Base-by-base conservation (phyloP, 2,113 vertebrate species). In the Romanogobio albipinnatus region DNA sequence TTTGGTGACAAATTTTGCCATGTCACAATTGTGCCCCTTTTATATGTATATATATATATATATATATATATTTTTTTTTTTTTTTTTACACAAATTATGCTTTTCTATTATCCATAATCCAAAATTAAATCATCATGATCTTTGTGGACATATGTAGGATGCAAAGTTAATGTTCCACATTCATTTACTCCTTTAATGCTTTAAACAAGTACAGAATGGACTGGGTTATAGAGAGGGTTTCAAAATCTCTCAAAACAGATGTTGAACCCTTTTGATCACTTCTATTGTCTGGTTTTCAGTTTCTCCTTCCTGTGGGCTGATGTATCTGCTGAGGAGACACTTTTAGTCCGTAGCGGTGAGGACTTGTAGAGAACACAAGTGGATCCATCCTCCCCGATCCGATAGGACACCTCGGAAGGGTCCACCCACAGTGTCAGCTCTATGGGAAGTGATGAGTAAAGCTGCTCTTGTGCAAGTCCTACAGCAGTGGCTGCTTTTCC, bases 401-500 rank as follows among this genome's bases (percentile, higher is more conserved):
- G 92, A 76, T 96, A 96, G 0, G 95, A 96, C 1, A 96, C 96
- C 85, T 91, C 66, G 9, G 36, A 96, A 22, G 95, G 96, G 82
- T 96, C 96, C 82, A 97, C 94, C 96, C 96, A 97, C 82, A 97
- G 92, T 0, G 96, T 96, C 2, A 97, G 94, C 92, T 96, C 95
- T 0, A 94, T 91, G 84, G 96, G 96, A 78, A 96, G 91, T 22
- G 96, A 91, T 64, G 45, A 90, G 77, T 90, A 93, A 11, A 97
- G 92, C 89, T 95, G 94, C 0, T 94, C 88, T 15, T 91, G 87
- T 75, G 90, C 92, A 73, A 97, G 93, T 87, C 96, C 96, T 0
- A 95, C 93, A 56, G 90, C 93, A 81, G 91, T 88, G 7, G 94
- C 96, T 0, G 94, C 95, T 76, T 92, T 93, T 90, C 94, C 93